Evolutionary conservation across 1,140 invertebrate genomes (phyloP).

Genomic region (Olivierus martensii): DNA sequence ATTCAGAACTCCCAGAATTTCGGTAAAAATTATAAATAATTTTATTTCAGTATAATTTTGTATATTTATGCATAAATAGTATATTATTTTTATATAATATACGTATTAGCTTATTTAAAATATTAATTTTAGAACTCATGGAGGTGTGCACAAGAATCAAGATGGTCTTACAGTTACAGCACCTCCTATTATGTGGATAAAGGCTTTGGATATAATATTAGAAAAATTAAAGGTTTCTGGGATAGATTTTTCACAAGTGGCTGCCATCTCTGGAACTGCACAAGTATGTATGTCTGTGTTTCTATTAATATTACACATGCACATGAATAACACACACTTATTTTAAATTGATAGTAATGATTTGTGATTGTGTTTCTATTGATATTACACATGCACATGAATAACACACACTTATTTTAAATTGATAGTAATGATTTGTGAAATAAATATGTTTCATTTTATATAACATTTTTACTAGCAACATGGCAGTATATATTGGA

Average conservation of each 20-base stretch:
- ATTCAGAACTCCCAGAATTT: slow-evolving; percentile 79
- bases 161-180: slow-evolving; percentile 53
- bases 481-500: slow-evolving; percentile 94
- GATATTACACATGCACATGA: no score
- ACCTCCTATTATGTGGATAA: slow-evolving; percentile 86
- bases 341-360: no score
- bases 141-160: slow-evolving; percentile 51
- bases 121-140: slow-evolving; percentile 53
- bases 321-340: no score
- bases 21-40: slow-evolving; percentile 50
- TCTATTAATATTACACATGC: no score
- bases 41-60: no score
- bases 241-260: slow-evolving; percentile 65
- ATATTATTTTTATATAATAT: no score
- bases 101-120: no score
- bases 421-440: no score
- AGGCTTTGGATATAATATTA: slow-evolving; percentile 81
- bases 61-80: no score
- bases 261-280: slow-evolving; percentile 71
- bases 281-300: no score
- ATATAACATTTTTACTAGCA: slow-evolving; percentile 45
- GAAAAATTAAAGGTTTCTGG: slow-evolving; percentile 59
- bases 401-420: no score
- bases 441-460: neutral
- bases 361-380: no score